Conservation (phyloP, 2,888 invertebrate genomes). For the Coleophora deauratella region DNA sequence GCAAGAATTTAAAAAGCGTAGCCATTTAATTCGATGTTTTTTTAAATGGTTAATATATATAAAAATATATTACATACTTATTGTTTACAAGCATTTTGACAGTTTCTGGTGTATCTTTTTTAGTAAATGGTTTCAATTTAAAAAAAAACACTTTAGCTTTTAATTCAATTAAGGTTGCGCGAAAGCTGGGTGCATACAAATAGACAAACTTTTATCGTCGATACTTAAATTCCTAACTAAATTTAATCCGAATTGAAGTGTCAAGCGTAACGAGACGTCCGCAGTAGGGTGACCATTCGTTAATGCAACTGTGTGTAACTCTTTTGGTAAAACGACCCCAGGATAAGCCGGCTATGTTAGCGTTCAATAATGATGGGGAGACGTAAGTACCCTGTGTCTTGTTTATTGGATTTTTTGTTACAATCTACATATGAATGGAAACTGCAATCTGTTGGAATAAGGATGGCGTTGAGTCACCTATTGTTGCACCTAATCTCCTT, state of each 20-base stretch:
- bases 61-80: too few species aligned
- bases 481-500: constrained; percentile 33
- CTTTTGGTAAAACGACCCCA: constrained; percentile 70
- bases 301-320: constrained; percentile 71
- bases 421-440: constrained; percentile 72
- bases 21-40: too few species aligned
- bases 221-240: constrained; percentile 44
- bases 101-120: too few species aligned
- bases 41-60: too few species aligned
- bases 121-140: too few species aligned
- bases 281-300: constrained; percentile 61
- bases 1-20: too few species aligned
- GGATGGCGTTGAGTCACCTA: constrained; percentile 37
- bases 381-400: constrained; percentile 57
- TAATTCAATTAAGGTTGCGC: too few species aligned
- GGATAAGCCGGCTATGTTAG: constrained; percentile 68
- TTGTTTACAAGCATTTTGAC: too few species aligned
- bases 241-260: constrained; percentile 66
- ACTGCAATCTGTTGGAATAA: constrained; percentile 60
- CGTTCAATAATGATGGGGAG: constrained; percentile 72
- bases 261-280: constrained; percentile 56
- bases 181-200: too few species aligned
- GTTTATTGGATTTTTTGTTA: constrained; percentile 74
- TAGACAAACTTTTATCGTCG: not conserved
- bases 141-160: too few species aligned